A percentile compares a stretch with the other conserved stretches of the same genome.
phyloP scores from a whole-genome alignment of 2,113 vertebrate genomes.

The Perccottus glenii region DNA sequence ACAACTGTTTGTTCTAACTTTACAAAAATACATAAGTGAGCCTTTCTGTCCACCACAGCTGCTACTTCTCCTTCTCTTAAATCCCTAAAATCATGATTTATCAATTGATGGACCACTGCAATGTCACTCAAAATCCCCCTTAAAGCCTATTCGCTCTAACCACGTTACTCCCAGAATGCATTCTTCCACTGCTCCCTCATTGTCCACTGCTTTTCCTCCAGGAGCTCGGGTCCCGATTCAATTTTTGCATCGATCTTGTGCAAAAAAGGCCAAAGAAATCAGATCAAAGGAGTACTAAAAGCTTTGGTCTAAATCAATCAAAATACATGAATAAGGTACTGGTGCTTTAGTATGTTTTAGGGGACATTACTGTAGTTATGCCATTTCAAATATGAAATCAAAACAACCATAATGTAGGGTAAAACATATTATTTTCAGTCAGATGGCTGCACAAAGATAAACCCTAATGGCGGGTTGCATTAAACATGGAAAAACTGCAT shows the following conservation, averaged over 20 bases:
- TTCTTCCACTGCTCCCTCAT: conserved; percentile 68
- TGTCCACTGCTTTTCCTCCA: conserved; percentile 62
- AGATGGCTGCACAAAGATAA: conserved; percentile 32
- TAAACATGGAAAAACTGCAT: conserved; percentile 29
- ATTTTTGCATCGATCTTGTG: conserved; percentile 78
- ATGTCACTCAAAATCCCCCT: conserved; percentile 73
- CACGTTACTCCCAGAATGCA: conserved; percentile 71
- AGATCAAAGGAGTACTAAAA: conserved; percentile 77
- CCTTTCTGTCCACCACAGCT: background rate
- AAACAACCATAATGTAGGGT: conserved; percentile 51
- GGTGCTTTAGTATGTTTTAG: conserved; percentile 64
- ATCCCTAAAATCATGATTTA: conserved; percentile 52
- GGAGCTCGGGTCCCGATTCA: conserved; percentile 59
- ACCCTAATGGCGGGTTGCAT: conserved; percentile 46
- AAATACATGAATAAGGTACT: conserved; percentile 73
- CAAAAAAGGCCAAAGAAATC: conserved; percentile 71
- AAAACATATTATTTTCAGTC: conserved; percentile 60
- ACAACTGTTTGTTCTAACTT: background rate
- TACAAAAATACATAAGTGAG: background rate
- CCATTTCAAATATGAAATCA: conserved; percentile 65
- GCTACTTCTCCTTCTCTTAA: conserved; percentile 36
- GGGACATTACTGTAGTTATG: conserved; percentile 64
- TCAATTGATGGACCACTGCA: conserved; percentile 53
- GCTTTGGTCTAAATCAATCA: conserved; percentile 77
- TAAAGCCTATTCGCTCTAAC: conserved; percentile 75